Percentiles rank a stretch among this genome's conserved stretches.
Conservation (phyloP, 2,797 vertebrate species). For the Bovichtus diacanthus region DNA sequence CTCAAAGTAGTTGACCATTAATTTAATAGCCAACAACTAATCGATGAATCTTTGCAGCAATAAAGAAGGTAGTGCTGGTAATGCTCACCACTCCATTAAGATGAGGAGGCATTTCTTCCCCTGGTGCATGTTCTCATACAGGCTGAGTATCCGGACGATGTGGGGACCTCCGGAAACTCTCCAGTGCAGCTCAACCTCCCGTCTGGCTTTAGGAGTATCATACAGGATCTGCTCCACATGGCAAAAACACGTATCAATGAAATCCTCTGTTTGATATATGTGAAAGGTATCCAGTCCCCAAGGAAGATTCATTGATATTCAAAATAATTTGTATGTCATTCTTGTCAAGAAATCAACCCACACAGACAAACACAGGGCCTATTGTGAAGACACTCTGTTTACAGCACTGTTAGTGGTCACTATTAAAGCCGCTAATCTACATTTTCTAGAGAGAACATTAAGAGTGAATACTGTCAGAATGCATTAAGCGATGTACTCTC, state of each 20-base stretch:
- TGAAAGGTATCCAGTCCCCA: background rate
- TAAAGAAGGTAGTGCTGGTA: background rate
- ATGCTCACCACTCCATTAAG: slow-evolving; percentile 94
- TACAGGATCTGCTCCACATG: slow-evolving; percentile 88
- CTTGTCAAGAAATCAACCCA: slow-evolving; percentile 20
- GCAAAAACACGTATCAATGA: background rate
- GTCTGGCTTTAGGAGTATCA: slow-evolving; percentile 91
- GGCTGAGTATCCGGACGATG: slow-evolving; percentile 90
- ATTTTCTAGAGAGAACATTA: slow-evolving; percentile 17
- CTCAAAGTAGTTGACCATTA: no score
- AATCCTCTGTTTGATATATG: background rate
- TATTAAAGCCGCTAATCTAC: background rate
- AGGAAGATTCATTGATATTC: background rate
- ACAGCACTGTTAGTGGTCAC: background rate
- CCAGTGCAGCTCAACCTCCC: slow-evolving; percentile 94
- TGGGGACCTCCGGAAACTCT: slow-evolving; percentile 90
- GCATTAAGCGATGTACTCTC: background rate
- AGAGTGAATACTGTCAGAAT: slow-evolving; percentile 7
- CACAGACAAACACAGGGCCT: background rate
- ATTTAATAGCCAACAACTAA: no score
- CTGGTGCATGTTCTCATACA: slow-evolving; percentile 94
- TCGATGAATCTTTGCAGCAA: background rate
- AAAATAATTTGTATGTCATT: no score
- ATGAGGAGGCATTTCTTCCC: slow-evolving; percentile 94
- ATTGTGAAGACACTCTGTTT: slow-evolving; percentile 1